Evolutionary conservation across 2,888 invertebrate genomes (phyloP).

Genomic region (Dioctria linearis): DNA sequence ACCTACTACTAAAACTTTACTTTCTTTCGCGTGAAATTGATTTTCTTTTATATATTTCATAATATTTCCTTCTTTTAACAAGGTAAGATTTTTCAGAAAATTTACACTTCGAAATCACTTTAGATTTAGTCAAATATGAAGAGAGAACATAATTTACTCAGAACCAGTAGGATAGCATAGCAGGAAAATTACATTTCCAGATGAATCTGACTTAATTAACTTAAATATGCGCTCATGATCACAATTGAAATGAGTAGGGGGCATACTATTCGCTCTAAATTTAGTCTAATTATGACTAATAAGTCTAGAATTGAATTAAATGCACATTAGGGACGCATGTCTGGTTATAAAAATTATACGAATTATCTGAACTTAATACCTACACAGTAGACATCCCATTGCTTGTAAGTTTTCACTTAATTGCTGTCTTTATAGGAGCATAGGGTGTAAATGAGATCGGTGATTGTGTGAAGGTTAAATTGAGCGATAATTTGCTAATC

Average conservation of each 20-base stretch:
- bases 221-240: not conserved
- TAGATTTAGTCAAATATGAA: too few species aligned
- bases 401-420: not conserved
- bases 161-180: not conserved
- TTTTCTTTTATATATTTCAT: too few species aligned
- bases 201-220: conserved; percentile 34
- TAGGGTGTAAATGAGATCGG: not conserved
- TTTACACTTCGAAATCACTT: too few species aligned
- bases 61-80: too few species aligned
- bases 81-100: too few species aligned
- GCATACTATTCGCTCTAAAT: not conserved
- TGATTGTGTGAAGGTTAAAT: not conserved
- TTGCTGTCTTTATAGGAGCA: not conserved
- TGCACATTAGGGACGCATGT: not conserved
- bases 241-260: not conserved
- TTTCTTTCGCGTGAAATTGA: too few species aligned
- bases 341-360: not conserved
- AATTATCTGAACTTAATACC: not conserved
- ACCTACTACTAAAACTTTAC: too few species aligned
- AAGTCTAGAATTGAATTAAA: conserved; percentile 1
- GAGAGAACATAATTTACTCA: too few species aligned
- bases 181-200: conserved; percentile 11
- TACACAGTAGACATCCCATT: too few species aligned
- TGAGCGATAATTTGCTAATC: conserved; percentile 20
- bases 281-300: not conserved